phyloP scores from a whole-genome alignment of 1,140 invertebrate genomes.

The Drosophila sp. region DNA sequence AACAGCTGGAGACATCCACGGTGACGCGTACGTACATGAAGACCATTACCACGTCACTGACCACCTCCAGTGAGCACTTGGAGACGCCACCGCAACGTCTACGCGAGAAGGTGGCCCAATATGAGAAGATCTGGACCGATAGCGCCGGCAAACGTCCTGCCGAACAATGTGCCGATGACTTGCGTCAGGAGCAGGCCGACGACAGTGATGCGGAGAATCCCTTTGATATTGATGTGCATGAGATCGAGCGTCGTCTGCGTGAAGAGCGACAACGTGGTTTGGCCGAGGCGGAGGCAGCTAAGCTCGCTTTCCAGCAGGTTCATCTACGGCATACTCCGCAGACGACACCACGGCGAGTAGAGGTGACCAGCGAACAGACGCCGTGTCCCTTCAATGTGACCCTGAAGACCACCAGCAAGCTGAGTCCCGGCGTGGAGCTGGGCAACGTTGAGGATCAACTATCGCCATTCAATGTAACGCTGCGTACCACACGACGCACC shows the following conservation, averaged over 20 bases:
- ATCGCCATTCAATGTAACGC: slow-evolving; percentile 85
- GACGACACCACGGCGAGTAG: slow-evolving; percentile 82
- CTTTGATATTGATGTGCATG: slow-evolving; percentile 86
- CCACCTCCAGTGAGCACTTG: slow-evolving; percentile 52
- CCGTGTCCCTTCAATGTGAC: slow-evolving; percentile 78
- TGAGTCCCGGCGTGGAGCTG: slow-evolving; percentile 77
- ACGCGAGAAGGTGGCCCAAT: slow-evolving; percentile 90
- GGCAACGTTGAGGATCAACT: slow-evolving; percentile 88
- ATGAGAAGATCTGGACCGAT: slow-evolving; percentile 90
- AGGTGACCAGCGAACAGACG: slow-evolving; percentile 67
- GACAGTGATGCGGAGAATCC: slow-evolving; percentile 79
- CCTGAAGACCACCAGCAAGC: slow-evolving; percentile 69
- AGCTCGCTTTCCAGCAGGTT: slow-evolving; percentile 86
- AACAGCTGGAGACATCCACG: slow-evolving; percentile 79
- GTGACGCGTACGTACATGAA: slow-evolving; percentile 79
- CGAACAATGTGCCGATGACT: slow-evolving; percentile 59
- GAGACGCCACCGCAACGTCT: slow-evolving; percentile 86
- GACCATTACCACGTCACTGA: slow-evolving; percentile 73
- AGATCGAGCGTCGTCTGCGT: slow-evolving; percentile 87
- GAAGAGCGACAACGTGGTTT: slow-evolving; percentile 86
- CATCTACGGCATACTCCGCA: slow-evolving; percentile 86
- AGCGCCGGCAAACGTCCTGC: slow-evolving; percentile 56
- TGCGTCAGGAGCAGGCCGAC: slow-evolving; percentile 59
- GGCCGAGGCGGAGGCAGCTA: slow-evolving; percentile 85
- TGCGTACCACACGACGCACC: slow-evolving; percentile 68